Base-by-base conservation (phyloP, 1,140 invertebrate species). In the Papilio machaon region DNA sequence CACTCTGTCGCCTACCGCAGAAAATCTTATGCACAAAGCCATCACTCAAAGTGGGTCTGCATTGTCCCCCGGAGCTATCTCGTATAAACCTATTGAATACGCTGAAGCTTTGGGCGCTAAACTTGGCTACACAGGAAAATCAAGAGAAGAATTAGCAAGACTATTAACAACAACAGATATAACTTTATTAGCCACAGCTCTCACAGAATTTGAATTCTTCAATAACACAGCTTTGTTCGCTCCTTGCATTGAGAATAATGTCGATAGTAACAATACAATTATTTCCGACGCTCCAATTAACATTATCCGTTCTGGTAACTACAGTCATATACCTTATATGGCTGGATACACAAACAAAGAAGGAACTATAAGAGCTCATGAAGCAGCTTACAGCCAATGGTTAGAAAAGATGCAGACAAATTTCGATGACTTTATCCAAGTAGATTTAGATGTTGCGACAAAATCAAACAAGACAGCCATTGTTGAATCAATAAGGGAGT, bases 51-150 rank as follows among this genome's bases (percentile, higher is more conserved):
- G 96, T 91, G 97, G 97, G 5, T 96, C 96, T 8, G 96, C 96
- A 17, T 88, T 97, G 52, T 95, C 95, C 84, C 95, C 96, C 5
- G 97, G 96, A 96, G 95, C 96, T 13, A 92, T 97, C 0, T 91
- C 96, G n/a, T 93, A 95, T 64, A 92, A 96, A 76, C 95, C 96
- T 1, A 82, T 95, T 3, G 91, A 94, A 15, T 88, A 90, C 60
- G 92, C 93, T n/a, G 15, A 86, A 73, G 52, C 84, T 17, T 81
- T 94, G n/a, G 89, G 88, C 6, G 80, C 78, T 17, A 89, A 87
- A 83, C 82, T 94, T 38, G 85, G 86, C 13, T 91, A 92, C 64
- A 83, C 79, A n/a, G 82, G 79, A 0, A 89, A 90, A 81, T 77
- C 81, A 8, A 84, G 64, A 38, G 52, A 47, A 23, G 83, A 92